phyloP scores from a whole-genome alignment of 2,797 vertebrate genomes.

The Borostomias antarcticus region DNA sequence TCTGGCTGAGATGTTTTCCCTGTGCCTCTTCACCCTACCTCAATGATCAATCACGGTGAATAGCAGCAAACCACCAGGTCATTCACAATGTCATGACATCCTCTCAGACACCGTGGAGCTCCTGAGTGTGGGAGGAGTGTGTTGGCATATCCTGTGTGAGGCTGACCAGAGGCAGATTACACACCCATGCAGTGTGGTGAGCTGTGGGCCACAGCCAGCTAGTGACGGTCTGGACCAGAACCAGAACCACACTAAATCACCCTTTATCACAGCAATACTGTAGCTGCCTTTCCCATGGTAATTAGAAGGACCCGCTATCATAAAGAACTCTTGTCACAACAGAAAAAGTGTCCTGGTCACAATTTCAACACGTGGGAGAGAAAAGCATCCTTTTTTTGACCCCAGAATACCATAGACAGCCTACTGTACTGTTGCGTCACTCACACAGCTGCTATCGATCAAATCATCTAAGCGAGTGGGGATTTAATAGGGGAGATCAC shows the following conservation, averaged over 20 bases:
- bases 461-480: too few species aligned
- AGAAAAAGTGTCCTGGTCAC: constrained; percentile 52
- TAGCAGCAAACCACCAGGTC: constrained; percentile 34
- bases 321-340: constrained; percentile 51
- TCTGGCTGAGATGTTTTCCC: not conserved
- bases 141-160: constrained; percentile 69
- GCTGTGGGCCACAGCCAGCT: constrained; percentile 58
- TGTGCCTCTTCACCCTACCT: not conserved
- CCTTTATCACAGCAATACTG: constrained; percentile 62
- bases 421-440: too few species aligned
- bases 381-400: not conserved
- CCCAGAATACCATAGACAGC: not conserved
- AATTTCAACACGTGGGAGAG: constrained; percentile 30
- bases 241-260: constrained; percentile 66
- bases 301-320: constrained; percentile 56
- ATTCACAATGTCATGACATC: constrained; percentile 19
- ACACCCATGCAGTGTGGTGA: constrained; percentile 65
- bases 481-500: too few species aligned
- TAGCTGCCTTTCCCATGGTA: constrained; percentile 60
- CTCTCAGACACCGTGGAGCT: constrained; percentile 52
- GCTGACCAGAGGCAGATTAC: constrained; percentile 71
- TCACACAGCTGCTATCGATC: too few species aligned
- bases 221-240: constrained; percentile 63
- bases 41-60: constrained; percentile 37
- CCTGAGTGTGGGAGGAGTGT: constrained; percentile 61